Conservation (phyloP, 2,888 invertebrate species). For the Metalampra italica region DNA sequence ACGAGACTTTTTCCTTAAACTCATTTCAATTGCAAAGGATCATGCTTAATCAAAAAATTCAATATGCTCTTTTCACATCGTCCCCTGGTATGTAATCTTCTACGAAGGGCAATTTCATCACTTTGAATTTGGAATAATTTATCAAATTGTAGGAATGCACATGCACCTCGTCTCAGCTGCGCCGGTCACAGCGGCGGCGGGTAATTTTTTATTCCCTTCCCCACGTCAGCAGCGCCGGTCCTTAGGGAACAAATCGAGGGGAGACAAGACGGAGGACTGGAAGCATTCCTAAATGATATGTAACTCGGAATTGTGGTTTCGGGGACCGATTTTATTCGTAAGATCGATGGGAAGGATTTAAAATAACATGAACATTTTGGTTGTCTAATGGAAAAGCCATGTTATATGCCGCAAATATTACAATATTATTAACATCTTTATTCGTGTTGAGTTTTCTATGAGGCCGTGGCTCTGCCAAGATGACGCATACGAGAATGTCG, state of each 20-base stretch:
- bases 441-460: too few species aligned
- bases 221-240: slow-evolving; percentile 47
- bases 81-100: slow-evolving; percentile 37
- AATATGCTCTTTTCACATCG: slow-evolving; percentile 1
- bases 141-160: slow-evolving; percentile 69
- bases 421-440: too few species aligned
- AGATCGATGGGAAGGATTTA: slow-evolving; percentile 43
- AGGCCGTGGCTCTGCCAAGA: too few species aligned
- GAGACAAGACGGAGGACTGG: slow-evolving; percentile 27
- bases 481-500: too few species aligned
- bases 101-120: slow-evolving; percentile 53
- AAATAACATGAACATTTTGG: slow-evolving; percentile 2
- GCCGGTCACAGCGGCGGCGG: slow-evolving; percentile 47
- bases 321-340: slow-evolving; percentile 37
- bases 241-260: slow-evolving; percentile 56
- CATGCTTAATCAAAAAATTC: not conserved
- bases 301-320: slow-evolving; percentile 34
- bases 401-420: not conserved
- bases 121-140: slow-evolving; percentile 64
- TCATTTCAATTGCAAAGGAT: not conserved
- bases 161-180: slow-evolving; percentile 66
- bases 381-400: not conserved
- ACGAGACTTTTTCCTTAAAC: not conserved
- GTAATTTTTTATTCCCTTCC: slow-evolving; percentile 62
- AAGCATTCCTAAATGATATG: slow-evolving; percentile 40